Evolutionary conservation across 2,797 vertebrate genomes (phyloP).

Genomic region (Ibycter americanus): DNA sequence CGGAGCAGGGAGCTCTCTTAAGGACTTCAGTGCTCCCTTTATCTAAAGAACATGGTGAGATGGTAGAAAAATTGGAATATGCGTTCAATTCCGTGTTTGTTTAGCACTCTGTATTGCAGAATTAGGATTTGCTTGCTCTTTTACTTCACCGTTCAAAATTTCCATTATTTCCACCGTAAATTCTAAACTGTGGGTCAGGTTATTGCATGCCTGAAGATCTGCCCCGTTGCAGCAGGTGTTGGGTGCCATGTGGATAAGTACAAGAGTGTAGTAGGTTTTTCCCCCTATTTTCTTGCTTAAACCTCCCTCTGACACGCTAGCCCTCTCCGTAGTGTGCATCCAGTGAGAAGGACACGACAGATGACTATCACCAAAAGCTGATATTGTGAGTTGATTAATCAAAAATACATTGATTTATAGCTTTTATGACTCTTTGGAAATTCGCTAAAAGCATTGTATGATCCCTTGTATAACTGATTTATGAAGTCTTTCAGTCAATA

Average conservation of each 20-base stretch:
- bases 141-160: neutral
- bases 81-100: neutral
- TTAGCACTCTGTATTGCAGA: neutral
- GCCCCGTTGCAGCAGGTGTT: neutral
- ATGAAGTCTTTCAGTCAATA: slow-evolving; percentile 64
- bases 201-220: neutral
- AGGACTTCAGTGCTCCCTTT: neutral
- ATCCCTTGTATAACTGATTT: slow-evolving; percentile 62
- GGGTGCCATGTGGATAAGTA: neutral
- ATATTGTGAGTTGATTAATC: neutral
- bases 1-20: neutral
- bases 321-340: neutral
- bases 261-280: neutral
- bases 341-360: neutral
- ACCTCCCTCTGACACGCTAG: neutral
- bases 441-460: slow-evolving; percentile 63
- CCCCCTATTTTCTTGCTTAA: neutral
- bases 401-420: slow-evolving; percentile 2
- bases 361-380: neutral
- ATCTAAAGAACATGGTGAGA: neutral
- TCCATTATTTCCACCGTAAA: neutral
- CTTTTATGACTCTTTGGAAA: slow-evolving; percentile 41
- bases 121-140: neutral
- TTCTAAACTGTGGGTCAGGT: neutral
- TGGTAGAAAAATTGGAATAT: neutral